Evolutionary conservation across 2,888 invertebrate genomes (phyloP), one percentile per base, ranked within the genome.

Genomic region (Uropetala carovei): DNA sequence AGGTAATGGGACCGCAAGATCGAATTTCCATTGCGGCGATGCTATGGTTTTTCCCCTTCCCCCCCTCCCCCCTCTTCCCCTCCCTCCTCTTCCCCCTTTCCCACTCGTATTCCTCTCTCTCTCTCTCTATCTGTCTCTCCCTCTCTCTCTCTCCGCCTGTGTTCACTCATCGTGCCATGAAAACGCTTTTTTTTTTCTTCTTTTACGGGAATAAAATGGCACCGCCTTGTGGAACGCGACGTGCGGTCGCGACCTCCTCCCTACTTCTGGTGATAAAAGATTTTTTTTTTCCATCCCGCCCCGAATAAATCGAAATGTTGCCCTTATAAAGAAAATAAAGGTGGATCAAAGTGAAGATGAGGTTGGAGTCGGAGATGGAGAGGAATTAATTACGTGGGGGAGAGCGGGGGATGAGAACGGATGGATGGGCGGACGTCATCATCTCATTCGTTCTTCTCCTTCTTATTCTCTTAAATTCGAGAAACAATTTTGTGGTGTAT

Each of bases 1-100:
- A 84, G 84, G 84, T 57, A 84, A 85, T 85, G 57, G 84, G 84
- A 58, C 58, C 58, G 22, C 58, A 58, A 13, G 56, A 85, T 85
- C 84, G 84, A 85, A 85, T 85, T 85, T 85, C 84, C 84, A 85
- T 85, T 57, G 84, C 30, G 83, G 83, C 43, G 30, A 13, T 16
- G 57, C n/a, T 18, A 22, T 18, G 16, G 8, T 84, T 43, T 84
- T 43, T 58, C 57, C 22, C 84, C n/a, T n/a, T 57, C 84, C 43
- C 4, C 84, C 56, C 43, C 14, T 57, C 5, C 43, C 43, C 5
- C 43, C 5, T 43, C 1, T 43, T 30, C 83, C 83, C 75, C 75
- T 22, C 75, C 22, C 75, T 4, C 75, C 75, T 22, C 75, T 22
- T 75, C n/a, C 75, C n/a, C 18, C 64, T 1, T 7, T 64, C 64